Percentiles rank a stretch among this genome's conserved stretches.
phyloP scores from a whole-genome alignment of 1,140 invertebrate species.

The Polyergus mexicanus region DNA sequence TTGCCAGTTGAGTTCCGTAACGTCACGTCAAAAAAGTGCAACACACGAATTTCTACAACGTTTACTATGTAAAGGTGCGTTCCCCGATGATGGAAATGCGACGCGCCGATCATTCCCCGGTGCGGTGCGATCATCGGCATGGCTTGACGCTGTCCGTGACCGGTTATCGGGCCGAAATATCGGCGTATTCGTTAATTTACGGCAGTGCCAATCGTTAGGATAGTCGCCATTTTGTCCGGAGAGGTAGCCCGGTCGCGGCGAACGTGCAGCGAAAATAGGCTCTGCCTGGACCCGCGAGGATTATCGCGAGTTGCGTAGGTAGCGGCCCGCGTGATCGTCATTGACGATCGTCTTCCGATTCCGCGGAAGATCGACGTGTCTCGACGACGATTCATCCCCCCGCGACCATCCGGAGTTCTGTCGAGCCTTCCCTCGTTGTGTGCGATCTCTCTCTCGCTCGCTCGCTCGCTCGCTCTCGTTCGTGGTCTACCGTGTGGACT shows the following conservation, averaged over 20 bases:
- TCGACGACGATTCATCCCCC: not conserved
- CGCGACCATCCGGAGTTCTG: no score
- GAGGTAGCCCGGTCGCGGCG: slow-evolving; percentile 83
- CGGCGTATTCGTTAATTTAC: slow-evolving; percentile 69
- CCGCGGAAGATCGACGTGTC: not conserved
- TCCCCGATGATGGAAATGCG: not conserved
- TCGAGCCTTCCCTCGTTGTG: not conserved
- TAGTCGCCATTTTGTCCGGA: slow-evolving; percentile 86
- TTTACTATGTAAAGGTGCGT: slow-evolving; percentile 86
- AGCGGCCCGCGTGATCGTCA: slow-evolving; percentile 43
- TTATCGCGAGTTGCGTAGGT: slow-evolving; percentile 74
- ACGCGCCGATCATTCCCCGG: not conserved
- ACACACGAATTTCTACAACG: slow-evolving; percentile 82
- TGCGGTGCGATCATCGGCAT: not conserved
- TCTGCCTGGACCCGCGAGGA: slow-evolving; percentile 74
- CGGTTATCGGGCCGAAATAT: slow-evolving; percentile 26
- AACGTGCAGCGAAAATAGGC: slow-evolving; percentile 80
- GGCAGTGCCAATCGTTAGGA: slow-evolving; percentile 83
- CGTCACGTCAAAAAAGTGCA: slow-evolving; percentile 86
- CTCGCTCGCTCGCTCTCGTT: slow-evolving; percentile 8
- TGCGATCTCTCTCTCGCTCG: not conserved
- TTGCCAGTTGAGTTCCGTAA: slow-evolving; percentile 83
- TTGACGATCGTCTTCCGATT: not conserved
- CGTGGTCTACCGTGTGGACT: not conserved
- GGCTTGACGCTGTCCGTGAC: not conserved